Percentiles rank a stretch among this genome's conserved stretches.
Evolutionary conservation across 2,113 vertebrate species (phyloP).

Genomic region (Meles meles): DNA sequence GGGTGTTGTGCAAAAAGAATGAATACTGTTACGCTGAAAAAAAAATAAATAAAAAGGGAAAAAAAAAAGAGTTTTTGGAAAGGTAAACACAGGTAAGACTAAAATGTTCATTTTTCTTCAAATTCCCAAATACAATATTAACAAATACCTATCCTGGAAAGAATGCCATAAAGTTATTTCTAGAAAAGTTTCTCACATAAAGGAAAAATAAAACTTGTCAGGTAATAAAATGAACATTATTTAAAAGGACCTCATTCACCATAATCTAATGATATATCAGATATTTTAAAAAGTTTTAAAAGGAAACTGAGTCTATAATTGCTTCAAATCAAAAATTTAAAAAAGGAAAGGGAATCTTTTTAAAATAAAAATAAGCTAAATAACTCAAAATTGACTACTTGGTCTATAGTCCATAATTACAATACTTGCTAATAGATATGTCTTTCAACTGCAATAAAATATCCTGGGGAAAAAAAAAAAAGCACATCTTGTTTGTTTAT

Average conservation of each 20-base stretch:
- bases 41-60: too few species aligned
- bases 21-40: too few species aligned
- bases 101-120: background rate
- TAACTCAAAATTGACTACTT: slow-evolving; percentile 2
- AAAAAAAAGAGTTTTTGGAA: too few species aligned
- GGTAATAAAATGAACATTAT: slow-evolving; percentile 10
- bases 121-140: slow-evolving; percentile 29
- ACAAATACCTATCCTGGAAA: background rate
- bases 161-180: background rate
- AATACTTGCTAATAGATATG: background rate
- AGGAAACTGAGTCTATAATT: slow-evolving; percentile 2
- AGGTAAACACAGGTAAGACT: background rate
- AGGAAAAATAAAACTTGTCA: background rate
- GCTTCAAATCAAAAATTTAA: slow-evolving; percentile 39
- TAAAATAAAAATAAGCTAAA: background rate
- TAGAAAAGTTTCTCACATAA: slow-evolving; percentile 13
- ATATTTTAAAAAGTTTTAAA: slow-evolving; percentile 15
- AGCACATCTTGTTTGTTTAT: too few species aligned
- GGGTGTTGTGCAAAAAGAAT: too few species aligned
- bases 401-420: background rate
- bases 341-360: background rate
- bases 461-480: background rate
- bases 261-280: background rate
- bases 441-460: slow-evolving; percentile 21
- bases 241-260: slow-evolving; percentile 1